phyloP scores from a whole-genome alignment of 2,888 invertebrate genomes.

The Notodonta dromedarius region DNA sequence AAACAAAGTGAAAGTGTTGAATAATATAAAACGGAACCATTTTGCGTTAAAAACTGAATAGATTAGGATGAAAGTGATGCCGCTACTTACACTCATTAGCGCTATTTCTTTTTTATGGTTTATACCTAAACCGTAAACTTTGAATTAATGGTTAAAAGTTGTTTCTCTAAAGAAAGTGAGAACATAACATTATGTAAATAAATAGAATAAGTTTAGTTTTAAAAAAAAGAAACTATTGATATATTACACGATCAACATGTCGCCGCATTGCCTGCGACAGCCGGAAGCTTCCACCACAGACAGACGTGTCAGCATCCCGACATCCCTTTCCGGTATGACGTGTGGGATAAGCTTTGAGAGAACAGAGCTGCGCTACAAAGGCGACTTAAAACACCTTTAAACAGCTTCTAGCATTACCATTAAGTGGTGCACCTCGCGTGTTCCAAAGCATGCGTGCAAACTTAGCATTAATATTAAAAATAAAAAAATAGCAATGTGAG shows the following conservation, averaged over 20 bases:
- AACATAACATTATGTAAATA: no score
- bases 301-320: background rate
- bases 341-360: background rate
- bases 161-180: background rate
- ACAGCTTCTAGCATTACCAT: no score
- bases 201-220: no score
- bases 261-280: background rate
- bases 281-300: background rate
- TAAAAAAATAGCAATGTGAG: no score
- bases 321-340: background rate
- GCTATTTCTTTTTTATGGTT: slow-evolving; percentile 4
- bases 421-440: no score
- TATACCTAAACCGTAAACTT: background rate
- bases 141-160: background rate
- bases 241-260: no score
- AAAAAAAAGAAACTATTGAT: no score
- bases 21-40: background rate
- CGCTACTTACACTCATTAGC: background rate
- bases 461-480: no score
- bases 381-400: no score
- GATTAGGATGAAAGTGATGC: background rate
- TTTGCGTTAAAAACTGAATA: background rate
- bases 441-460: no score
- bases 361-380: background rate
- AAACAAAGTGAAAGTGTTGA: background rate